phyloP scores from a whole-genome alignment of 2,797 vertebrate species.

The Novumbra hubbsi region DNA sequence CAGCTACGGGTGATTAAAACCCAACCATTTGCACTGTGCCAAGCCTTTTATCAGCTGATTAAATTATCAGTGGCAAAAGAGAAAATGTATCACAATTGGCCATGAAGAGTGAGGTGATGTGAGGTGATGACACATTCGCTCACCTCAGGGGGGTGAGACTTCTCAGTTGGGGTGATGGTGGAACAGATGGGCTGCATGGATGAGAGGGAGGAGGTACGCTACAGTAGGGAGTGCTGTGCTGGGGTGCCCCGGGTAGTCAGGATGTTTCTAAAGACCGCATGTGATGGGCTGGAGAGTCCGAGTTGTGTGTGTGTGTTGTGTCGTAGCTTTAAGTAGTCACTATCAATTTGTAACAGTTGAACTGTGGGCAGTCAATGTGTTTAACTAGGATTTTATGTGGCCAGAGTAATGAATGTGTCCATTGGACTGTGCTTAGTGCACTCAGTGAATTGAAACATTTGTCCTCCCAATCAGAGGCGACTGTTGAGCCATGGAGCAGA shows the following conservation, averaged over 20 bases:
- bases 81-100: constrained; percentile 41
- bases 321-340: constrained; percentile 10
- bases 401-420: neutral
- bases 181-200: neutral
- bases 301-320: neutral
- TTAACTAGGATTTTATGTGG: neutral
- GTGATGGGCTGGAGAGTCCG: neutral
- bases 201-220: neutral
- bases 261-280: neutral
- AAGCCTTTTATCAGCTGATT: constrained; percentile 41
- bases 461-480: constrained; percentile 49
- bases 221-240: neutral
- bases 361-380: no score
- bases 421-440: neutral
- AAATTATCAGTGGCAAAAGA: constrained; percentile 50
- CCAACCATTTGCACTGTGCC: constrained; percentile 49
- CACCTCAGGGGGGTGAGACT: neutral
- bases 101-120: constrained; percentile 36
- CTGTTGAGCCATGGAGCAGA: constrained; percentile 29
- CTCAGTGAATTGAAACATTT: constrained; percentile 24
- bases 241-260: neutral
- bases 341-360: neutral
- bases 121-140: constrained; percentile 10
- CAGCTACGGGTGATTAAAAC: constrained; percentile 58
- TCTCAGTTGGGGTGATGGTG: constrained; percentile 6